A percentile compares a stretch with the other conserved stretches of the same genome.
These are phyloP conservation scores for Galago senegalensis DNA, from an alignment of 2,797 vertebrate genomes.

Conservation along the genomic window DNA sequence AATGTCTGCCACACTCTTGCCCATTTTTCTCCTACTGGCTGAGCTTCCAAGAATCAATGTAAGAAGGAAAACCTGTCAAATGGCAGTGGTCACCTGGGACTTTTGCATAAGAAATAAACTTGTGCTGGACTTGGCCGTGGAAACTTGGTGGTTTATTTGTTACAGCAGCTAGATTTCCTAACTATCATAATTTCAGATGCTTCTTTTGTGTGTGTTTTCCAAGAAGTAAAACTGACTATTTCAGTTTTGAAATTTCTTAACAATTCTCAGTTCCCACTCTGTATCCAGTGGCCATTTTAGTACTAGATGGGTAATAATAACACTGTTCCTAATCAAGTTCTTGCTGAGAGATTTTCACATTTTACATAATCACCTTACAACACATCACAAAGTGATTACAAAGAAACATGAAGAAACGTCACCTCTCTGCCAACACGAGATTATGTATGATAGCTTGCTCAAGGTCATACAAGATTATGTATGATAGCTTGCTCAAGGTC, in stretches of 20 bases:
- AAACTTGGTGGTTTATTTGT: background rate
- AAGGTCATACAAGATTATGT: background rate
- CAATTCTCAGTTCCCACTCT: background rate
- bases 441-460: background rate
- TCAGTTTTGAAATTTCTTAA: conserved; percentile 20
- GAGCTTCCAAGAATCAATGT: background rate
- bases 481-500: background rate
- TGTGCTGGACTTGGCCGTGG: background rate
- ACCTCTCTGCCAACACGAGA: background rate
- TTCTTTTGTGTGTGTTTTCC: background rate
- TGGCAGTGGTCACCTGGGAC: background rate
- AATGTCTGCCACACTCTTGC: background rate
- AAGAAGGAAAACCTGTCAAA: background rate
- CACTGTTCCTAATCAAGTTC: background rate
- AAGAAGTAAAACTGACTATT: background rate
- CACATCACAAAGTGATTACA: background rate
- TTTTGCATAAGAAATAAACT: background rate
- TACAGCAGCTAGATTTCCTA: background rate
- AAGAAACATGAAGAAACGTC: background rate
- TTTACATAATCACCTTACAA: background rate
- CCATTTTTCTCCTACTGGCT: background rate
- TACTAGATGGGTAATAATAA: background rate
- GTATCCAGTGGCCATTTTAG: background rate
- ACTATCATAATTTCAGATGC: background rate
- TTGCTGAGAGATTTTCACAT: background rate